Base-by-base conservation (phyloP, 2,113 vertebrate species). In the Nibea coibor region DNA sequence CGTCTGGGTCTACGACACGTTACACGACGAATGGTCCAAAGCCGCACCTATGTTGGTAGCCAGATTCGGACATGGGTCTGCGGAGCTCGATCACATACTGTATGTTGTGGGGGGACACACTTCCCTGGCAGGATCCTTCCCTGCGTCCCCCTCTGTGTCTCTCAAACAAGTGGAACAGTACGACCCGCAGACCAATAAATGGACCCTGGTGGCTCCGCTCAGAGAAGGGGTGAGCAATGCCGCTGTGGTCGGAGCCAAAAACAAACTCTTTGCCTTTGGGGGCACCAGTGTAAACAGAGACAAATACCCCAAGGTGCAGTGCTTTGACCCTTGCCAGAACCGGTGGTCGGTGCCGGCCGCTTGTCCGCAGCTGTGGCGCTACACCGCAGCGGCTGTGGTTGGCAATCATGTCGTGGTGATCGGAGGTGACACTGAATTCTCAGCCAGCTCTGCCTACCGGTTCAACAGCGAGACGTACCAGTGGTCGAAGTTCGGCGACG, bases 101-200 rank as follows among this genome's bases (percentile, higher is more conserved):
- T 96, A 94, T 4, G 96, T 96, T 0, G 95, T 96, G 19, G 96
- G 96, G 15, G 96, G 96, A 28, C 96, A 96, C 89, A 96, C 96
- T 0, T 96, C 96, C 3, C 91, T 94, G 0, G 90, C 94, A 0
- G 95, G 95, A 17, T 95, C 96, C 4, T 96, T 96, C 81, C 96
- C 96, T 0, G 96, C 96, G 16, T 96, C 96, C 16, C 96, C 96
- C 0, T 96, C 96, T 0, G 96, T 96, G 67, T 96, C 96, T 0
- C 94, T 96, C 20, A 96, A 96, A 67, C 96, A 96, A 84, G 96
- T 96, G 43, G 96, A 96, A 28, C 96, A 96, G 86, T 96, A 96
- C 61, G 95, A 96, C 90, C 96, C 96, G 0, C 95, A 96, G 83
- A 92, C 93, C 58, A 96, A 96, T 67, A 96, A 96, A 81, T 96